Evolutionary conservation across 2,113 vertebrate species (phyloP).

Genomic region (Mohoua ochrocephala): DNA sequence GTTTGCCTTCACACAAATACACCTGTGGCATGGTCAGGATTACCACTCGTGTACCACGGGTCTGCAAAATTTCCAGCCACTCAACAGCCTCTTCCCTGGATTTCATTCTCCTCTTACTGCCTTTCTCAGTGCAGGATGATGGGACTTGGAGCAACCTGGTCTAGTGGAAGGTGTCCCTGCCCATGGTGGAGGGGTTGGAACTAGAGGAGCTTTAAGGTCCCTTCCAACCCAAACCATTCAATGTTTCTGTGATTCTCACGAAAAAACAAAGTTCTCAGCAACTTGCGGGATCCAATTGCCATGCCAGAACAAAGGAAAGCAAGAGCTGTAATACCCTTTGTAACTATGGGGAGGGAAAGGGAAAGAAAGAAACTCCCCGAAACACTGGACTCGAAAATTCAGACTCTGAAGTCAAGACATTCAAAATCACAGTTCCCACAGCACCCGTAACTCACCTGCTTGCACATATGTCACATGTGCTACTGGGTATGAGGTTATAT

Average conservation of each 20-base stretch:
- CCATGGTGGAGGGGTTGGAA: neutral
- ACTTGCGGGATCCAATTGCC: neutral
- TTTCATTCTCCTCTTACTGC: neutral
- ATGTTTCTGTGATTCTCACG: neutral
- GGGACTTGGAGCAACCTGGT: neutral
- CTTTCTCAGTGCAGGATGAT: neutral
- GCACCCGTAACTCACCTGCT: conserved; percentile 24
- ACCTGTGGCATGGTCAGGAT: neutral
- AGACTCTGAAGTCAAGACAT: conserved; percentile 36
- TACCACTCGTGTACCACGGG: accelerated
- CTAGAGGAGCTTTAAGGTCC: neutral
- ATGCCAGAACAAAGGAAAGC: neutral
- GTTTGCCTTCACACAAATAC: neutral
- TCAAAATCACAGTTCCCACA: neutral
- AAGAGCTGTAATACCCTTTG: neutral
- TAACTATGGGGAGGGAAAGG: neutral
- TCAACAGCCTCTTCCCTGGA: neutral
- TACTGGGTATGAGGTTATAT: conserved; percentile 19
- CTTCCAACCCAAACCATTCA: neutral
- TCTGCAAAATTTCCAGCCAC: neutral
- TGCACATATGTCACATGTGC: neutral
- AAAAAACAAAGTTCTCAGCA: neutral
- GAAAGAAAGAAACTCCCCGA: neutral
- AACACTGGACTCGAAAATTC: neutral
- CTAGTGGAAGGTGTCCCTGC: neutral